These are phyloP conservation scores for Agapornis canus DNA, from an alignment of 2,797 vertebrate species.

Conservation along the genomic window DNA sequence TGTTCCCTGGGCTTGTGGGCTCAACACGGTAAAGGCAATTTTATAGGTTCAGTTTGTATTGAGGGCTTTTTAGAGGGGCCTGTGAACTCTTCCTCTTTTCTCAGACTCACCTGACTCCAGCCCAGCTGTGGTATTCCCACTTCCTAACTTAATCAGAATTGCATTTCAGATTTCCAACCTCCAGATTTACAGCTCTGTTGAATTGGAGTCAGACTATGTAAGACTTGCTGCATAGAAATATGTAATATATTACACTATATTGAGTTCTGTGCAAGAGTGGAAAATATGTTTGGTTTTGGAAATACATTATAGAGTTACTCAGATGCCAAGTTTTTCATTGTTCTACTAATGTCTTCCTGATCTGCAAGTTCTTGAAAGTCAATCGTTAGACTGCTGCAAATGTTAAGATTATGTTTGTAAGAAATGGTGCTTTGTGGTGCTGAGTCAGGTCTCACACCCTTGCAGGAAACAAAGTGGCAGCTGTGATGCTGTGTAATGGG, in stretches of 20 bases:
- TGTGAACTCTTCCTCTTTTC: not conserved
- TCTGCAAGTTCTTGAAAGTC: conserved; percentile 8
- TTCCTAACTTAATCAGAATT: conserved; percentile 13
- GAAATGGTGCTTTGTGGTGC: not conserved
- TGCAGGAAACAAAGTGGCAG: not conserved
- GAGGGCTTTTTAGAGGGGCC: not conserved
- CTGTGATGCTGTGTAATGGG: not conserved
- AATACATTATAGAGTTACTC: conserved; percentile 1
- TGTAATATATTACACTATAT: not conserved
- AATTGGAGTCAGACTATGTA: not conserved
- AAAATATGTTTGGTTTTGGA: conserved; percentile 44
- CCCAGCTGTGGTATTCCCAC: not conserved
- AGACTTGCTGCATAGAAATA: not conserved
- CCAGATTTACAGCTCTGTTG: conserved; percentile 5
- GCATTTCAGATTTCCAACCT: not conserved
- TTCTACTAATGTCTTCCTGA: conserved; percentile 27
- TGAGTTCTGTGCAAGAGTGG: conserved; percentile 27
- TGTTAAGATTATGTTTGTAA: not conserved
- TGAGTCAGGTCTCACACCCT: not conserved
- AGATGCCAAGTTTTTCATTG: conserved; percentile 24
- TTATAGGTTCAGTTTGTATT: not conserved
- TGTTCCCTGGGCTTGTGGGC: not conserved
- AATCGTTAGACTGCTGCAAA: not conserved
- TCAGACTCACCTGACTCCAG: not conserved
- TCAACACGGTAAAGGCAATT: not conserved